Percentiles rank a stretch among this genome's conserved stretches.
Evolutionary conservation across 2,113 vertebrate genomes (phyloP).

Genomic region (Camarhynchus parvulus): DNA sequence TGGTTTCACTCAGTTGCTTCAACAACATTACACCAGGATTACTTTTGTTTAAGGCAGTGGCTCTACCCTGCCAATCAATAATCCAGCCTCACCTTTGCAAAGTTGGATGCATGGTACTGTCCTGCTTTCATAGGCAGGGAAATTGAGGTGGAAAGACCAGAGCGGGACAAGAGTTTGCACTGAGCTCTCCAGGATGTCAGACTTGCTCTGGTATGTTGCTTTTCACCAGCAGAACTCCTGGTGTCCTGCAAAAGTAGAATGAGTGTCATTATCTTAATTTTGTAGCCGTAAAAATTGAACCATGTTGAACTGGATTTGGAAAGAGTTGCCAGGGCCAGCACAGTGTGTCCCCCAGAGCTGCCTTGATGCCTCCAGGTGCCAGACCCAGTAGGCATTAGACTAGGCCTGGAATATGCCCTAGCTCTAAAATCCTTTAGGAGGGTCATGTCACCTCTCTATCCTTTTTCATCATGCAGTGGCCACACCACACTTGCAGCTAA

Average conservation of each 20-base stretch:
- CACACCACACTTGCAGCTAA: accelerated
- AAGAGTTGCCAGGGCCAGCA: not conserved
- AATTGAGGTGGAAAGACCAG: not conserved
- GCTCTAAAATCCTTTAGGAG: not conserved
- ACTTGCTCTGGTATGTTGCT: not conserved
- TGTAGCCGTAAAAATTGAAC: not conserved
- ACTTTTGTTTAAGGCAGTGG: not conserved
- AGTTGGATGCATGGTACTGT: not conserved
- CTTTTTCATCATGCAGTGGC: not conserved
- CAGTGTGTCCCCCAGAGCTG: not conserved
- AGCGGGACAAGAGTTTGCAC: accelerated
- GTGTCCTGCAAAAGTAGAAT: not conserved
- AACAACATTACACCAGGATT: not conserved
- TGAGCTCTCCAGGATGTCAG: not conserved
- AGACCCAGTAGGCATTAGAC: not conserved
- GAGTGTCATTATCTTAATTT: not conserved
- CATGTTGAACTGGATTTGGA: not conserved
- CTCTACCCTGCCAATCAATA: not conserved
- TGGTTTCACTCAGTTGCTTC: not conserved
- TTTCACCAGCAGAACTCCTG: not conserved
- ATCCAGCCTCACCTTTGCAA: not conserved
- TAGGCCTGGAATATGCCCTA: not conserved
- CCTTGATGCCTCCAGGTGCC: not conserved
- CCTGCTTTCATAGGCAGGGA: not conserved
- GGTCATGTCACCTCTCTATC: not conserved